Evolutionary conservation across 2,113 vertebrate species (phyloP).

Genomic region (Pedionomus torquatus): DNA sequence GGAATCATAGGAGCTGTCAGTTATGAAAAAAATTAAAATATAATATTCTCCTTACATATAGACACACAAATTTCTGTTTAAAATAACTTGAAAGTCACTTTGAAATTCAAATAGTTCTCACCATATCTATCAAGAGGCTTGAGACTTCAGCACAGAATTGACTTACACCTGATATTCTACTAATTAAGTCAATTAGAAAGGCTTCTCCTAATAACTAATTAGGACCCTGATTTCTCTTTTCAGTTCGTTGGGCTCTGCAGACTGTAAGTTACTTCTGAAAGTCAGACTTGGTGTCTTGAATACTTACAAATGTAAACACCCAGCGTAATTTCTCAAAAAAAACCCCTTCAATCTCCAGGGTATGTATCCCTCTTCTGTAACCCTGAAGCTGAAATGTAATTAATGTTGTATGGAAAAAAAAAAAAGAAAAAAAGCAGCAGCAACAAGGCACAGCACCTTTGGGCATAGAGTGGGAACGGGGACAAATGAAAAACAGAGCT

Average conservation of each 20-base stretch:
- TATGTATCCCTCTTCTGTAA: not conserved
- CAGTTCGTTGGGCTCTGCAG: not conserved
- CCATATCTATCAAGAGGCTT: not conserved
- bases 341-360: not conserved
- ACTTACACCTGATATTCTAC: not conserved
- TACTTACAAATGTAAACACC: not conserved
- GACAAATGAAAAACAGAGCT: not conserved
- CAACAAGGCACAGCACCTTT: not conserved
- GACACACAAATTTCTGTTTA: not conserved
- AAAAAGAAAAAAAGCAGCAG: not conserved
- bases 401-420: not conserved
- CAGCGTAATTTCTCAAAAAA: not conserved
- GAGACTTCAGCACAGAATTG: not conserved
- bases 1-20: not conserved
- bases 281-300: not conserved
- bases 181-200: not conserved
- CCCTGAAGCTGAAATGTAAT: not conserved
- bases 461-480: not conserved
- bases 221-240: not conserved
- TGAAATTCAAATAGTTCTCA: constrained; percentile 14
- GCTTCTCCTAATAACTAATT: not conserved
- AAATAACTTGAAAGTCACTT: constrained; percentile 26
- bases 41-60: not conserved
- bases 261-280: not conserved
- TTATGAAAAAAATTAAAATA: not conserved